Conservation (phyloP, 2,797 vertebrate genomes). For the Labeo calbasu region DNA sequence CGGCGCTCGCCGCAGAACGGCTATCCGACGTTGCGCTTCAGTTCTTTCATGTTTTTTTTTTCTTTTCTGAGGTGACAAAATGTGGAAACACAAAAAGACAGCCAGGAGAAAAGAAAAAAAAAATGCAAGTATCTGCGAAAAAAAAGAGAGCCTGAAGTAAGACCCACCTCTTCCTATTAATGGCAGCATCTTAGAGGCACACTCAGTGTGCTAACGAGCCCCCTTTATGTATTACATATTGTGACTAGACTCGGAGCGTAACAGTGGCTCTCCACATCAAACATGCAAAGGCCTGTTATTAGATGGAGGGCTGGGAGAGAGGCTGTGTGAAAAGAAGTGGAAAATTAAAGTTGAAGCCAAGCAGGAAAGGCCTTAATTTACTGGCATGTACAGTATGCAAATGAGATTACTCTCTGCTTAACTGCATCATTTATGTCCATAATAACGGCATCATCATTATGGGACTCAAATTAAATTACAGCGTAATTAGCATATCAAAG, state of each 20-base stretch:
- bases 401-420: constrained; percentile 99
- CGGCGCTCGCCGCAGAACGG: not conserved
- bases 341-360: constrained; percentile 99
- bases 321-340: constrained; percentile 96
- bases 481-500: constrained; percentile 99
- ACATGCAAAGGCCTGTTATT: constrained; percentile 88
- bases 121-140: constrained; percentile 47
- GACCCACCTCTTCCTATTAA: constrained; percentile 78
- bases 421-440: constrained; percentile 99
- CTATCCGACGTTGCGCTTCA: constrained; percentile 20
- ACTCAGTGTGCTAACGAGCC: constrained; percentile 92
- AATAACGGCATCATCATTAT: constrained; percentile 99
- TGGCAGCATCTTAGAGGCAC: constrained; percentile 87
- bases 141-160: constrained; percentile 23
- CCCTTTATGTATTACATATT: constrained; percentile 94
- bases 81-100: constrained; percentile 19
- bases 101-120: constrained; percentile 56
- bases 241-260: constrained; percentile 88
- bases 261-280: constrained; percentile 94
- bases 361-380: constrained; percentile 99
- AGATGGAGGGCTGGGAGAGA: constrained; percentile 88
- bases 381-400: constrained; percentile 99
- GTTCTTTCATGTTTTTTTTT: constrained; percentile 41
- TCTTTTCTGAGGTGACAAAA: constrained; percentile 33
- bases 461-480: constrained; percentile 99